Evolutionary conservation across 1,140 invertebrate genomes (phyloP).

Genomic region (Leptinotarsa lineolata): DNA sequence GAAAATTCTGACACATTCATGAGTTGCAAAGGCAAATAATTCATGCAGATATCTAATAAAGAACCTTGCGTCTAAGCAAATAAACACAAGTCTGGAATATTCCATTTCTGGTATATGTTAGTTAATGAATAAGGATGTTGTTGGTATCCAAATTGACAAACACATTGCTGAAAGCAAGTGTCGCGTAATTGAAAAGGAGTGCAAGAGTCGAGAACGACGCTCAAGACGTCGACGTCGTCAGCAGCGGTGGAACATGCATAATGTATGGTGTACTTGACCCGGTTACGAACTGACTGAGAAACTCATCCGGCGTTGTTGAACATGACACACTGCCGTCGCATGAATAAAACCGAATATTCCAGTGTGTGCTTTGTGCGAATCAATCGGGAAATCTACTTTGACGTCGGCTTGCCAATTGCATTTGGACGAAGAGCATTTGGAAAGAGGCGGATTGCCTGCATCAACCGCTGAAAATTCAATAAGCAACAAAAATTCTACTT

Average conservation of each 20-base stretch:
- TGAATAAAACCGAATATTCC: not conserved
- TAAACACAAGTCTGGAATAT: not conserved
- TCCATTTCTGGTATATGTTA: not conserved
- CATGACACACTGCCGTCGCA: not conserved
- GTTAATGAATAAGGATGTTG: constrained; percentile 11
- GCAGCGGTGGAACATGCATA: constrained; percentile 11
- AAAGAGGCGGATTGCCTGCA: no score
- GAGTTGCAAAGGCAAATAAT: no score
- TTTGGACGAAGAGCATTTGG: no score
- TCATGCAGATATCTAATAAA: no score
- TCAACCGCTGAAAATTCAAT: no score
- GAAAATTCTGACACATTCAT: no score
- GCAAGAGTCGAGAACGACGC: not conserved
- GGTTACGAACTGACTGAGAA: not conserved
- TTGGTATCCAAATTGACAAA: constrained; percentile 1
- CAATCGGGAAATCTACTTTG: no score
- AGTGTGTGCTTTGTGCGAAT: not conserved
- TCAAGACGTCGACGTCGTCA: not conserved
- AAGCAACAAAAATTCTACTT: no score
- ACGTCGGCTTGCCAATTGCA: no score
- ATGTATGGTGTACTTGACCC: constrained; percentile 17
- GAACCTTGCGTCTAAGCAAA: not conserved
- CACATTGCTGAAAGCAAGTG: not conserved
- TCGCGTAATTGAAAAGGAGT: constrained; percentile 17
- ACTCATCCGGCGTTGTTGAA: constrained; percentile 1